Evolutionary conservation across 2,888 invertebrate genomes (phyloP).

Genomic region (Drosophila peninsularis): DNA sequence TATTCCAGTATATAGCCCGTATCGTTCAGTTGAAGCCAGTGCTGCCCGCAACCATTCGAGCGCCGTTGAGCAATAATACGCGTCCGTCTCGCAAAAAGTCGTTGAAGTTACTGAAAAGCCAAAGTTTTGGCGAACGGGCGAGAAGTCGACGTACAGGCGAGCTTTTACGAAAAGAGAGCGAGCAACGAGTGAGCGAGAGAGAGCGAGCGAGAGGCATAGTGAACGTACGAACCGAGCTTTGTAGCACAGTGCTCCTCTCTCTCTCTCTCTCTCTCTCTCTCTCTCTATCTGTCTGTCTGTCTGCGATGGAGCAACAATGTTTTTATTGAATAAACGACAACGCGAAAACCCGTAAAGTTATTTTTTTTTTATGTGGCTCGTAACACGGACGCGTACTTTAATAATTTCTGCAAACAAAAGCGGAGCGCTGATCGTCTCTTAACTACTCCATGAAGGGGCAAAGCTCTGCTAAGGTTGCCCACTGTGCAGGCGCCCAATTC

Average conservation of each 20-base stretch:
- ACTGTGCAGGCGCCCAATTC: slow-evolving; percentile 15
- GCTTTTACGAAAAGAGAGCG: slow-evolving; percentile 37
- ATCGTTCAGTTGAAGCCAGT: slow-evolving; percentile 64
- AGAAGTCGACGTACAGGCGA: slow-evolving; percentile 30
- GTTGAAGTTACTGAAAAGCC: slow-evolving; percentile 79
- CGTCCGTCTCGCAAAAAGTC: slow-evolving; percentile 81
- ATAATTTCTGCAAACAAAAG: slow-evolving; percentile 63
- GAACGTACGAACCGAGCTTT: slow-evolving; percentile 47
- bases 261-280: neutral
- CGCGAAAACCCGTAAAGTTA: slow-evolving; percentile 60
- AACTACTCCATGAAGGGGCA: slow-evolving; percentile 33
- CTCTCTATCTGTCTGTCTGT: slow-evolving; percentile 5
- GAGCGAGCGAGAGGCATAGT: slow-evolving; percentile 8
- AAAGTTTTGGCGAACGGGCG: slow-evolving; percentile 45
- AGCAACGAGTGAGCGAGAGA: slow-evolving; percentile 5
- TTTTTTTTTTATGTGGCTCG: slow-evolving; percentile 40
- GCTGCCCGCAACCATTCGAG: slow-evolving; percentile 29
- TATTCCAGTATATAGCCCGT: slow-evolving; percentile 62
- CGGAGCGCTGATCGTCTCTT: slow-evolving; percentile 38
- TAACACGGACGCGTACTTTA: slow-evolving; percentile 56
- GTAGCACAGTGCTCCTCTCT: slow-evolving; percentile 54
- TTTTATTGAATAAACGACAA: slow-evolving; percentile 71
- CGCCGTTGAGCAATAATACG: slow-evolving; percentile 47
- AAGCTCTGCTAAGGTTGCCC: slow-evolving; percentile 52
- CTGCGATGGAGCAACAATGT: slow-evolving; percentile 60